Evolutionary conservation across 2,113 vertebrate genomes (phyloP), one percentile per base, ranked within the genome.

Genomic region (Sylvietta virens): DNA sequence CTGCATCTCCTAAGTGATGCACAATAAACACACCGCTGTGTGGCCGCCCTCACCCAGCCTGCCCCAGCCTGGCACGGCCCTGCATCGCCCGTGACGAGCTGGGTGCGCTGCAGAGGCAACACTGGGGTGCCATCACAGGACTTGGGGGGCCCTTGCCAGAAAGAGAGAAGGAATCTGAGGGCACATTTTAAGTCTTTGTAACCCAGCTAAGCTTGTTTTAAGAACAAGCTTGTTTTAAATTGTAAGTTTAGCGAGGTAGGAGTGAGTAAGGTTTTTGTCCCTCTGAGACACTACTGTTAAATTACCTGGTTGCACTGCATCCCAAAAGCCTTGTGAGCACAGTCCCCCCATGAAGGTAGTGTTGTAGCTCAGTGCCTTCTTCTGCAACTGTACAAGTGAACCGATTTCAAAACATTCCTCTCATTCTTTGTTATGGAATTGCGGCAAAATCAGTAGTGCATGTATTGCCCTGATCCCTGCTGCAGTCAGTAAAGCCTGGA

Each of bases 1-100:
- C 74, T 10, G 60, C 72, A 77, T 95, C 56, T 81, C 67, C 92
- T 97, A 94, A 96, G 79, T 92, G 92, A 90, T 67, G 64, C 76
- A 93, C 40, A 0, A 81, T 88, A 96, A 96, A 96, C 83, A 92
- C 45, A 60, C 71, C 33, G 47, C 42, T 54, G 44, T 58, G 81
- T 6, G 3, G 39, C 88, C 24, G 6, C 76, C 82, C 82, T 95
- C 44, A 67, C 16, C n/a, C 62, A 85, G 58, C 27, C 62, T 58
- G 37, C n/a, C 71, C 77, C 47, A 82, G 27, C 33, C 42, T 58
- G 67, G 44, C 67, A 74, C 22, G 67, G 60, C 64, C 50, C 85
- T 81, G 37, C 86, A 90, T 40, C 76, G 83, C 64, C n/a, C 0
- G 0, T 20, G 51, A 62, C 27, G n/a, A 54, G 45, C 54, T 37